Percentiles rank a stretch among this genome's conserved stretches.
phyloP scores from a whole-genome alignment of 2,113 vertebrate species.

The Protobothrops flavoviridis region DNA sequence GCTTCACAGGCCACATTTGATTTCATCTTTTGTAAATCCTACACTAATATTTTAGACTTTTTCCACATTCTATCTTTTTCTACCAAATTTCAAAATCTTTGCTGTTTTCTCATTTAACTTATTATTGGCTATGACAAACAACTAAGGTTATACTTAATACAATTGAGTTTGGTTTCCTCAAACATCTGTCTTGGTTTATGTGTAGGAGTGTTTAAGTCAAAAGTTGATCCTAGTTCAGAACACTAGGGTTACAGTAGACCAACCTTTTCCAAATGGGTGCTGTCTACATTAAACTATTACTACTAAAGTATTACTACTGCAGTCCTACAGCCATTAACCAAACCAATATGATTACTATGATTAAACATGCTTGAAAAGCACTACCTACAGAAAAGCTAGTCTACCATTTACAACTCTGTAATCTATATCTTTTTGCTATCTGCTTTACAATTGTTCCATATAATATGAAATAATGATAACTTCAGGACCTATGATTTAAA shows the following conservation, averaged over 20 bases:
- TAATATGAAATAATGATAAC: too few relatives aligned
- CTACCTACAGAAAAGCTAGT: too few relatives aligned
- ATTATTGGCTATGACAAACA: not conserved
- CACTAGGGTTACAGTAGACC: conserved; percentile 14
- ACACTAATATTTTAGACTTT: not conserved
- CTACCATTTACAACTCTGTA: too few relatives aligned
- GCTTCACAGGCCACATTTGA: not conserved
- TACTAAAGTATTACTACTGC: too few relatives aligned
- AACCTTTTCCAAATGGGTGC: too few relatives aligned
- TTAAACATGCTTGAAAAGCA: too few relatives aligned
- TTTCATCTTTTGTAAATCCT: not conserved
- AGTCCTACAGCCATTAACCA: too few relatives aligned
- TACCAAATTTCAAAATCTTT: not conserved
- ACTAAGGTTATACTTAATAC: not conserved
- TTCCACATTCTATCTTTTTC: not conserved
- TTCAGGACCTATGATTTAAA: not conserved
- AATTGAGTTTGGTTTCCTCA: not conserved
- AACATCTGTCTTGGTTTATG: rapidly evolving
- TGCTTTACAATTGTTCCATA: too few relatives aligned
- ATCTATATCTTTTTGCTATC: too few relatives aligned
- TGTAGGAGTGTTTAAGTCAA: not conserved
- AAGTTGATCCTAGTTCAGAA: conserved; percentile 49
- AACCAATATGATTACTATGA: too few relatives aligned
- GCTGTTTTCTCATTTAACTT: not conserved
- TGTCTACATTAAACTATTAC: too few relatives aligned